phyloP scores from a whole-genome alignment of 30 jellyfish, hydroid and myxozoan species.

The Cassiopea xamachana region DNA sequence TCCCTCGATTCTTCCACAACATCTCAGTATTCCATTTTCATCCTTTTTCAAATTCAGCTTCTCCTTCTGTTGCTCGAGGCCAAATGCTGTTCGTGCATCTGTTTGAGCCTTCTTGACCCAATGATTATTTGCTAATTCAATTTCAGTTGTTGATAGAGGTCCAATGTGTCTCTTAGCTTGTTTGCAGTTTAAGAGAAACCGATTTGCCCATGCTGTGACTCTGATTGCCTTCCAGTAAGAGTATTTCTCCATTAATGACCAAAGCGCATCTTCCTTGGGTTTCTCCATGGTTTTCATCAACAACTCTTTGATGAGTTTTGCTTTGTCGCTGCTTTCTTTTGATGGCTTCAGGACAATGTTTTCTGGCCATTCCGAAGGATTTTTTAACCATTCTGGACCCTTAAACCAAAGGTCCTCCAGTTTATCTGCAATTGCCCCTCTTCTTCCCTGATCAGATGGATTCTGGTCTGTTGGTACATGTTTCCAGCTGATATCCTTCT shows the following conservation, averaged over 20 bases:
- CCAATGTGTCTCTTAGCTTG: too few relatives aligned
- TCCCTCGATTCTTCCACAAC: too few relatives aligned
- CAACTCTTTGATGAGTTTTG: constrained; percentile 5
- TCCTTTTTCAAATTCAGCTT: too few relatives aligned
- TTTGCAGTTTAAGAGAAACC: too few relatives aligned
- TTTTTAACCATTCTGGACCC: not conserved
- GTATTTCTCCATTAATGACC: not conserved
- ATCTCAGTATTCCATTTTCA: too few relatives aligned
- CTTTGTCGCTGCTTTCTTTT: not conserved
- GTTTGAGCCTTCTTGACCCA: too few relatives aligned
- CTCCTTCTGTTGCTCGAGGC: too few relatives aligned
- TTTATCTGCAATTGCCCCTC: not conserved
- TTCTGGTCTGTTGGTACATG: not conserved
- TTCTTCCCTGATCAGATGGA: not conserved
- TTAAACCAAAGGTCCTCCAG: not conserved
- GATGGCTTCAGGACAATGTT: constrained; percentile 11
- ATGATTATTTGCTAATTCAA: too few relatives aligned
- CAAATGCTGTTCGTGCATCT: too few relatives aligned
- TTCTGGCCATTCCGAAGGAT: constrained; percentile 17
- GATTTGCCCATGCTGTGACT: not conserved
- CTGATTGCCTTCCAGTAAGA: not conserved
- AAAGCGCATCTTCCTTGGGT: not conserved
- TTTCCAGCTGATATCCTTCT: not conserved
- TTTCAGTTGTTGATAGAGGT: too few relatives aligned
- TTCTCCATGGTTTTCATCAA: not conserved